Evolutionary conservation across 2,113 vertebrate genomes (phyloP), one percentile per base, ranked within the genome.

Genomic region (Pristiophorus japonicus): DNA sequence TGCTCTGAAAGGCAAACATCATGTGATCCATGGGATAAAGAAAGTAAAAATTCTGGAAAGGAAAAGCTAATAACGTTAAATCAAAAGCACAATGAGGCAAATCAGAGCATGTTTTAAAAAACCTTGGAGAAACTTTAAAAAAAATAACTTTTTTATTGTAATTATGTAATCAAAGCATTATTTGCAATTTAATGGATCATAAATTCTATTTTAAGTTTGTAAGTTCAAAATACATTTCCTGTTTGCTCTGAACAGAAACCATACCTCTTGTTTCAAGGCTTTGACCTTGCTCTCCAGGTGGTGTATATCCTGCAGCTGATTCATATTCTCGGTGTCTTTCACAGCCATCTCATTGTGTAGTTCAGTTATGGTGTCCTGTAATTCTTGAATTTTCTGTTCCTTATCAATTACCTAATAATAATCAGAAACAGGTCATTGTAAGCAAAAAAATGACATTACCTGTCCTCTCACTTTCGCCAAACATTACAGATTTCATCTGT

Each of bases 351-450:
- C 96, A 70, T 95, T 95, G 94, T 96, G 96, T 94, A 97, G 96
- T 66, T 96, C 96, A 47, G 96, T 97, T 81, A 97, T 95, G 63
- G 94, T 96, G 73, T 96, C 95, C 95, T 97, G 96, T 18, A 97
- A 95, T 65, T 97, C 96, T 91, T 96, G 97, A 81, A 96, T 96
- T 95, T 97, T 97, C 94, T 95, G 20, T 78, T 97, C 96, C 38
- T 96, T 96, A 93, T 96, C 96, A 95, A 96, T 96, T 96, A 96
- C 88, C 96, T 97, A 95, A 95, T 47, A 96, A 95, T 34, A 95
- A 92, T 92, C 66, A 94, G 93, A 94, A 67, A 94, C 24, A 94
- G 73, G 20, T 94, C 65, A 94, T 6, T 65, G 45, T n/a, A n/a
- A 6, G 20, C 8, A 94, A 73, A 93, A 70, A 94, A 94, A 45